Conservation (phyloP, 2,888 invertebrate species). For the Leptopilina syphax region DNA sequence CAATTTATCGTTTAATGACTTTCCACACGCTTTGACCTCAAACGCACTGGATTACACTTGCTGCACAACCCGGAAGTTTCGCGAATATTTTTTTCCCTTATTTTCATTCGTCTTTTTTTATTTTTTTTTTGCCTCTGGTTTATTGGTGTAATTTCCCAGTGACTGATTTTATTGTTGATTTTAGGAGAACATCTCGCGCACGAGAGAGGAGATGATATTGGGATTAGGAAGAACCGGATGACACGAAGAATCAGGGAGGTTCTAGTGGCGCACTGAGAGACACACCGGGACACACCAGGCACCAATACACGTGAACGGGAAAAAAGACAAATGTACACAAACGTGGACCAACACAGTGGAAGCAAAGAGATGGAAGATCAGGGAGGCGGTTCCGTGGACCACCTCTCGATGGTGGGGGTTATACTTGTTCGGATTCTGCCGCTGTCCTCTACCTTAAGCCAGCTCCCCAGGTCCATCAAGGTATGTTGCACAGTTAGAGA, state of each 20-base stretch:
- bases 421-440: slow-evolving; percentile 57
- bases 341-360: slow-evolving; percentile 62
- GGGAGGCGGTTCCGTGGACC: slow-evolving; percentile 74
- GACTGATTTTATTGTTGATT: slow-evolving; percentile 38
- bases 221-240: slow-evolving; percentile 47
- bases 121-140: background rate
- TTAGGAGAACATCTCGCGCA: slow-evolving; percentile 31
- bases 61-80: slow-evolving; percentile 37
- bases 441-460: slow-evolving; percentile 30
- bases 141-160: background rate
- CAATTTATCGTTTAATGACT: slow-evolving; percentile 45
- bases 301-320: slow-evolving; percentile 33
- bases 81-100: slow-evolving; percentile 9
- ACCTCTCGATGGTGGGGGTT: slow-evolving; percentile 69
- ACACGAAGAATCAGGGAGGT: slow-evolving; percentile 59
- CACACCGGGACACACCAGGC: slow-evolving; percentile 56
- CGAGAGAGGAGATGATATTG: slow-evolving; percentile 37
- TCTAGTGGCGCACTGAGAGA: slow-evolving; percentile 64
- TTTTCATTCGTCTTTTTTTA: slow-evolving; percentile 6
- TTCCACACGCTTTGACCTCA: slow-evolving; percentile 15
- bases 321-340: slow-evolving; percentile 58
- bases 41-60: slow-evolving; percentile 39
- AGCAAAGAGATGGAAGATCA: slow-evolving; percentile 68
- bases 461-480: slow-evolving; percentile 36
- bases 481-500: slow-evolving; percentile 36